Base-by-base conservation (phyloP, 2,797 vertebrate species). In the Eulemur albifrons region DNA sequence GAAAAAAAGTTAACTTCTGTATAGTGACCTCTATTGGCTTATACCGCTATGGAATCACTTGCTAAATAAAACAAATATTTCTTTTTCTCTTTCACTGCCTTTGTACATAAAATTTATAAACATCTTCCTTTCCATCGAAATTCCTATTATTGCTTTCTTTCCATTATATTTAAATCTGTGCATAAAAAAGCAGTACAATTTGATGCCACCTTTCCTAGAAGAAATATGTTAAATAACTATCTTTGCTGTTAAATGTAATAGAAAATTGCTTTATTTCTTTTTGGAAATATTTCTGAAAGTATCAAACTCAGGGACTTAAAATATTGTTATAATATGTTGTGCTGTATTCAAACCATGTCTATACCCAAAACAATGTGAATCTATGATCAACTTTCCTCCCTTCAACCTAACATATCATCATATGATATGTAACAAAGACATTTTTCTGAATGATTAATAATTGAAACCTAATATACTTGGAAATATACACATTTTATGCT, bases 391-490 rank as follows among this genome's bases (percentile, higher is more conserved):
- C 7, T 50, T 72, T 88, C 70, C 12, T 67, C 23, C 17, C 59
- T 83, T 8, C 43, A 69, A 23, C 61, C 35, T 90, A 85, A 57
- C 20, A 63, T 32, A 87, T 83, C 35, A 82, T 38, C 38, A 3
- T 48, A 72, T 50, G 43, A 72, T 18, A 38, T 43, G 9, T 57
- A 45, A 85, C 67, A 92, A 32, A 86, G 57, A 92, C 18, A 38
- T 70, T 86, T 93, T 94, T 52, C 63, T 88, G 50, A 88, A 88
- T 43, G 32, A 82, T 90, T 92, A 63, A 83, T 95, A 85, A 95
- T 27, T 67, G 61, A 85, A 88, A 79, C 35, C 27, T 65, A 83
- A 88, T 75, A 38, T 8, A 40, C 40, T 38, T 86, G 79, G 45
- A 95, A 90, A 95, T 86, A 85, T 86, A 82, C 7, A 69, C 50